Base-by-base conservation (phyloP, 2,797 vertebrate genomes). In the Karalla daura region DNA sequence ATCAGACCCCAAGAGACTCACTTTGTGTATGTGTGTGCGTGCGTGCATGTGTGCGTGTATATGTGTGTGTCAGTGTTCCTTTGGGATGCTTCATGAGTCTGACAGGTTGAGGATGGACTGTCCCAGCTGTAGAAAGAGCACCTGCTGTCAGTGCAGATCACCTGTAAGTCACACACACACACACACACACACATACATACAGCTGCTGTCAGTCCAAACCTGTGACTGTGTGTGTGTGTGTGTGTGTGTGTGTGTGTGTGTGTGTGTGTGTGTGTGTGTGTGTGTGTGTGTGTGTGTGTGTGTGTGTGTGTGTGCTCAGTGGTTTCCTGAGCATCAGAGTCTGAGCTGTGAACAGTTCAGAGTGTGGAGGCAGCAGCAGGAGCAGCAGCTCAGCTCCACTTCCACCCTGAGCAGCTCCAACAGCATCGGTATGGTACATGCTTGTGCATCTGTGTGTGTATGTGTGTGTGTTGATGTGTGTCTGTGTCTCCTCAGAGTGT, bases 81-180 rank as follows among this genome's bases (percentile, higher is more conserved):
- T 94, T 5, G 94, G 94, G 8, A 74, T 94, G 41, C 86, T 94
- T 9, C 93, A 94, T 52, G 94, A 94, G 35, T 82, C 76, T 0
- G 75, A 91, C 37, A 37, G 81, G 17, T 63, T 94, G 63, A 88
- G 91, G 78, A 93, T 94, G 92, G 92, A 95, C 77, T 95, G 94
- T 78, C 93, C 94, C 2, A 91, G 85, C 70, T 95, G 94, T 69
- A 78, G 73, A 54, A 95, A 94, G 85, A 94, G 92, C 50, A 94
- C 94, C 65, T 95, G 94, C 67, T 93, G 88, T 40, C 81, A 85
- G 30, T 95, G 94, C 76, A 90, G 92, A 77, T 80, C 80, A 65
- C 88, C 93, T 68, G 94, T 95, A 87, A 88, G 93, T 58, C 27
- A 12, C n/a, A 46, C 37, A 40, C 44, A 27, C 28, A 56, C n/a